phyloP scores from a whole-genome alignment of 2,888 invertebrate species.

The Thyatira batis region DNA sequence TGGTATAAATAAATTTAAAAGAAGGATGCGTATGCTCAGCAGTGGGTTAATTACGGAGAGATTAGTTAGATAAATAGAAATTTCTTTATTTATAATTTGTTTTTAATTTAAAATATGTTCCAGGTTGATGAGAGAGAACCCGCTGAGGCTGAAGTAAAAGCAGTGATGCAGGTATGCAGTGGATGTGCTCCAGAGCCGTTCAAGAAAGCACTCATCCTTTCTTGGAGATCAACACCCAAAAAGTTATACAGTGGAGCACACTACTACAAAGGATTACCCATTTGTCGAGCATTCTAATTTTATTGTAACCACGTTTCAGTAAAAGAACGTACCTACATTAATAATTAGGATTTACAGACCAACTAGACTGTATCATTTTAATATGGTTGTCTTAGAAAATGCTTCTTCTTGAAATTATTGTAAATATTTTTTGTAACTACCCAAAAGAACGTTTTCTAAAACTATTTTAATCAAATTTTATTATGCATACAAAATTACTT shows the following conservation, averaged over 20 bases:
- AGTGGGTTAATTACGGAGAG: too few relatives aligned
- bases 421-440: background rate
- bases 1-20: too few relatives aligned
- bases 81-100: background rate
- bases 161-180: slow-evolving; percentile 90
- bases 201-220: slow-evolving; percentile 88
- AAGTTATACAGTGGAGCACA: slow-evolving; percentile 88
- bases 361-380: background rate
- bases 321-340: background rate
- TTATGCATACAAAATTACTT: background rate
- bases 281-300: slow-evolving; percentile 84
- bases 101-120: background rate
- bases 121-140: slow-evolving; percentile 89
- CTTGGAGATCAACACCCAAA: slow-evolving; percentile 88
- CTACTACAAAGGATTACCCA: slow-evolving; percentile 85
- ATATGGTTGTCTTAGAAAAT: background rate
- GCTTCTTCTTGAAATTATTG: background rate
- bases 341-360: slow-evolving; percentile 2
- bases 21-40: too few relatives aligned
- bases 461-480: background rate
- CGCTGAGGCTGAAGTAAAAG: slow-evolving; percentile 91
- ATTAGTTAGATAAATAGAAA: too few relatives aligned
- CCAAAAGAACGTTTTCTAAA: background rate
- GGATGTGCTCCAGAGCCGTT: slow-evolving; percentile 90
- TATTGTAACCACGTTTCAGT: background rate